Percentiles rank a stretch among this genome's conserved stretches.
Evolutionary conservation across 1,140 invertebrate species (phyloP).

Genomic region (Heterodera carotae): DNA sequence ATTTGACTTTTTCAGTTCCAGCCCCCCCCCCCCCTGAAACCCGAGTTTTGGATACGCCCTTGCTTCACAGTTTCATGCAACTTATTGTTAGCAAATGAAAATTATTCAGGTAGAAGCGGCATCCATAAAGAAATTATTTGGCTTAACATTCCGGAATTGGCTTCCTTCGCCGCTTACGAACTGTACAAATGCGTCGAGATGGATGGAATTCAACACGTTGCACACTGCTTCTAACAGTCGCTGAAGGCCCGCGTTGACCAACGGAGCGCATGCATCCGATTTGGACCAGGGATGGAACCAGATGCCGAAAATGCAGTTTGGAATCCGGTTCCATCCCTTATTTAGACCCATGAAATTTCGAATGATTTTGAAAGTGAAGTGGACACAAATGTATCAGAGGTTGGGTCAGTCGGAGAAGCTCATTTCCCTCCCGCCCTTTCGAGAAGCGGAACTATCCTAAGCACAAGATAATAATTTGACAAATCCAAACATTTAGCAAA

Average conservation of each 20-base stretch:
- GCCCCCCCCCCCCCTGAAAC: no score
- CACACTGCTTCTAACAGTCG: conserved; percentile 44
- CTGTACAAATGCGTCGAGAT: conserved; percentile 58
- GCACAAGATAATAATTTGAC: no score
- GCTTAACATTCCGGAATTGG: conserved; percentile 57
- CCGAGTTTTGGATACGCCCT: no score
- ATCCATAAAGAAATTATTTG: conserved; percentile 60
- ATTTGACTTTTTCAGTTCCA: no score
- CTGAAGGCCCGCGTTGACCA: conserved; percentile 60
- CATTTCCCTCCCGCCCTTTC: no score
- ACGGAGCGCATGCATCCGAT: conserved; percentile 56
- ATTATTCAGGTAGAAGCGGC: conserved; percentile 59
- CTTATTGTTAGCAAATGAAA: no score
- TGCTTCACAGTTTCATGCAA: no score
- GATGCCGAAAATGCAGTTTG: no score
- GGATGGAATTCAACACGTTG: conserved; percentile 63
- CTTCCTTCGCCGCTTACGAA: conserved; percentile 39
- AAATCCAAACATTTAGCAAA: no score
- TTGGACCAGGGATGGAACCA: conserved; percentile 48
- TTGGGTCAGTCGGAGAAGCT: conserved; percentile 34
- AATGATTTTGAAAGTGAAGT: conserved; percentile 55
- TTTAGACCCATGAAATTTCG: no score
- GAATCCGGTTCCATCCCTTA: no score
- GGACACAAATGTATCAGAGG: conserved; percentile 42
- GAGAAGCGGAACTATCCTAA: no score